These are phyloP conservation scores for Pongo pygmaeus DNA, from an alignment of 2,113 vertebrate genomes.

Conservation along the genomic window DNA sequence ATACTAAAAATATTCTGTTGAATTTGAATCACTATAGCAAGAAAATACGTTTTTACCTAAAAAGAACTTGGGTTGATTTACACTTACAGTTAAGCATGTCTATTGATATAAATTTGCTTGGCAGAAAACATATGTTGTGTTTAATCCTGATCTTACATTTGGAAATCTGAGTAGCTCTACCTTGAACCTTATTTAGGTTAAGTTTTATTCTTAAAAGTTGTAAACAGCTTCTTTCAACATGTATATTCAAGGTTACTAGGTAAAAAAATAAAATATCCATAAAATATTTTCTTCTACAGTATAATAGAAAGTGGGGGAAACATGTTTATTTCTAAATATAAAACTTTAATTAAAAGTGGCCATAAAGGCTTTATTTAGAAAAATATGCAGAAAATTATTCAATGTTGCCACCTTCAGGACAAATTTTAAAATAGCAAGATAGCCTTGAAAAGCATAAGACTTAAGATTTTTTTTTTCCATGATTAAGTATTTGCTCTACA, in stretches of 20 bases:
- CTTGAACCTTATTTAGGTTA: slow-evolving; percentile 60
- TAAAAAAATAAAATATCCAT: neutral
- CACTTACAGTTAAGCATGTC: slow-evolving; percentile 48
- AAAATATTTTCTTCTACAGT: slow-evolving; percentile 34
- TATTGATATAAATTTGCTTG: slow-evolving; percentile 29
- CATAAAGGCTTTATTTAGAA: neutral
- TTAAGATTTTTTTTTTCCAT: neutral
- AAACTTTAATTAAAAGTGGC: slow-evolving; percentile 80
- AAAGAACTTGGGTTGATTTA: slow-evolving; percentile 23
- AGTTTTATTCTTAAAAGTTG: slow-evolving; percentile 71
- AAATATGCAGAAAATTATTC: slow-evolving; percentile 78
- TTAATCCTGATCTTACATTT: slow-evolving; percentile 62
- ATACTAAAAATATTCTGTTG: slow-evolving; percentile 33
- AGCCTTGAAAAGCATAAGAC: neutral
- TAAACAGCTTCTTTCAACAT: slow-evolving; percentile 70
- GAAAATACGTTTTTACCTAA: slow-evolving; percentile 28
- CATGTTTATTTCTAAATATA: slow-evolving; percentile 71
- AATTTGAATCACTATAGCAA: slow-evolving; percentile 54
- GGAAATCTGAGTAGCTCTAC: slow-evolving; percentile 38
- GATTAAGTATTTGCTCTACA: slow-evolving; percentile 20
- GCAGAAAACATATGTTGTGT: slow-evolving; percentile 40
- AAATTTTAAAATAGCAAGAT: slow-evolving; percentile 52
- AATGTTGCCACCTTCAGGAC: slow-evolving; percentile 87
- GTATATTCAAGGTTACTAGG: slow-evolving; percentile 53
- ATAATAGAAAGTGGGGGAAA: slow-evolving; percentile 52